Evolutionary conservation across 2,113 vertebrate species (phyloP).

Genomic region (Excalfactoria chinensis): DNA sequence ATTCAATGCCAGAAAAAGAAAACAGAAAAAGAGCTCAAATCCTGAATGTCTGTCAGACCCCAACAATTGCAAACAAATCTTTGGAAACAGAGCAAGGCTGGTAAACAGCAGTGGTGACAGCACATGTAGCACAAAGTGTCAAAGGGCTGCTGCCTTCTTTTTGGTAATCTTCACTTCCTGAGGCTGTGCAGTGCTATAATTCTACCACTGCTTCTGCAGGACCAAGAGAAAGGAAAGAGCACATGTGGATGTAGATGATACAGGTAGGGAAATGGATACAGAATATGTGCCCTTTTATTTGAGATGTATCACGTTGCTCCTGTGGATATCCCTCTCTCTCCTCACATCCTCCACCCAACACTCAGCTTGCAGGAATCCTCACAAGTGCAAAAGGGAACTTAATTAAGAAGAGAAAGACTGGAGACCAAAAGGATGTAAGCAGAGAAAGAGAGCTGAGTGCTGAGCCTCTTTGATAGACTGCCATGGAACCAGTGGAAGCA

Average conservation of each 20-base stretch:
- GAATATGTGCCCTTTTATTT: not conserved
- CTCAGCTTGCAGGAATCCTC: not conserved
- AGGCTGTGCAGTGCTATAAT: not conserved
- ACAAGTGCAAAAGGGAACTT: not conserved
- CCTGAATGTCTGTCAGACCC: not conserved
- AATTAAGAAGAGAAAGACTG: not conserved
- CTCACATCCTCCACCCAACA: not conserved
- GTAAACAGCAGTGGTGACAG: not conserved
- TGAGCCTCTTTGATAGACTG: not conserved
- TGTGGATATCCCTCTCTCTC: not conserved
- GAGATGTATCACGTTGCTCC: not conserved
- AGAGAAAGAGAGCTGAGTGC: accelerated
- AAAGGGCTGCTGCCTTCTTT: not conserved
- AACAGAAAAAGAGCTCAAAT: not conserved
- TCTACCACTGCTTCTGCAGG: not conserved
- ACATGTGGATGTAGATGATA: accelerated
- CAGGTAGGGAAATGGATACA: not conserved
- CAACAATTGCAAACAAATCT: not conserved
- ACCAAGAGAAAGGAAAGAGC: not conserved
- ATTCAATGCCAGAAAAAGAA: not conserved
- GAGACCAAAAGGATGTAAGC: not conserved
- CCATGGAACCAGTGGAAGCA: not conserved
- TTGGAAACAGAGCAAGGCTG: not conserved
- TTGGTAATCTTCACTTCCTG: not conserved
- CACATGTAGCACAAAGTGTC: accelerated